Conservation (phyloP, 2,888 invertebrate species). For the Ennomos quercinarius region DNA sequence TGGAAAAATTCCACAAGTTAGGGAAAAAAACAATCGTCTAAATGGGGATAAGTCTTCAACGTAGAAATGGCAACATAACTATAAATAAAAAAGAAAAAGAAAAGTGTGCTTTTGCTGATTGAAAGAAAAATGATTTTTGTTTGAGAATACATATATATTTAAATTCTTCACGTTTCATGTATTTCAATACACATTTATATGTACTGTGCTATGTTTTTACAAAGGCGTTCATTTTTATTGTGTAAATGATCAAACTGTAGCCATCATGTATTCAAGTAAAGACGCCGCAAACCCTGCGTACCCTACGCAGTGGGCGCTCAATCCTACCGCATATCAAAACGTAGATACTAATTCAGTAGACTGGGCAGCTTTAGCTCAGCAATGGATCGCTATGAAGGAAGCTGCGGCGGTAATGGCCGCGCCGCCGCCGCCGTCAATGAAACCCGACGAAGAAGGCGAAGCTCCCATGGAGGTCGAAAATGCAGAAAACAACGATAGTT, state of each 20-base stretch:
- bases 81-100: background rate
- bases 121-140: slow-evolving; percentile 8
- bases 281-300: slow-evolving; percentile 87
- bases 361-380: slow-evolving; percentile 98
- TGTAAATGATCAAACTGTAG: slow-evolving; percentile 37
- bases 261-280: slow-evolving; percentile 85
- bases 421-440: slow-evolving; percentile 85
- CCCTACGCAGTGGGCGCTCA: slow-evolving; percentile 92
- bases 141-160: slow-evolving; percentile 2
- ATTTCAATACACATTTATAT: background rate
- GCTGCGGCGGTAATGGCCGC: slow-evolving; percentile 86
- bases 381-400: slow-evolving; percentile 99
- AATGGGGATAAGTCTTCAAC: no score
- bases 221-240: slow-evolving; percentile 7
- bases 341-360: slow-evolving; percentile 95
- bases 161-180: slow-evolving; percentile 1
- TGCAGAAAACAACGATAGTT: slow-evolving; percentile 84
- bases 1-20: no score
- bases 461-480: slow-evolving; percentile 95
- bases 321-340: slow-evolving; percentile 93
- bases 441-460: slow-evolving; percentile 90
- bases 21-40: no score
- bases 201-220: slow-evolving; percentile 24
- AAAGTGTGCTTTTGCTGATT: slow-evolving; percentile 11
- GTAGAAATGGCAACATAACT: background rate